Base-by-base conservation (phyloP, 2,888 invertebrate genomes). In the Apamea sordens region DNA sequence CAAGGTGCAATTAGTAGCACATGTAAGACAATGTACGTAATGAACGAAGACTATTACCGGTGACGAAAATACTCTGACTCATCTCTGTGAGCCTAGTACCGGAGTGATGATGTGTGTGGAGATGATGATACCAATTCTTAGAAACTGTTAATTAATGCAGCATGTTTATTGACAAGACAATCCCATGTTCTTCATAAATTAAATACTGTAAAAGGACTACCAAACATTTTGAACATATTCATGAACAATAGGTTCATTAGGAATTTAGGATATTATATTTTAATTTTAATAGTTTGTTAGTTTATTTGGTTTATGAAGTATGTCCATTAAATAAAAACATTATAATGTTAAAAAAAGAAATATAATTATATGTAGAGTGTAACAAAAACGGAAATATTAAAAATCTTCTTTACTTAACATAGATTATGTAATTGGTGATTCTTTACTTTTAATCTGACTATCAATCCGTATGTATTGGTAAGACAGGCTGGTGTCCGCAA, bases 31-130 rank as follows among this genome's bases (percentile, higher is more conserved):
- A 71, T 74, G 61, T 41, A 56, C n/a, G 68, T 81, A 86, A 88
- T 80, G 76, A 79, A 59, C 69, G 69, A 61, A 44, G 75, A 72
- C 74, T 77, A 73, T 82, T 84, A 83, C 59, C 77, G 79, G 79
- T 78, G 86, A 87, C 85, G 81, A 85, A 87, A 89, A 90, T 78
- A 87, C 73, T 69, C 83, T 89, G 90, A 90, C 72, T 91, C 90
- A 90, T 87, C 28, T 70, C 32, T 77, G 59, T 1, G 41, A 65
- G 71, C 68, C 71, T 75, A 64, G 77, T 80, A 79, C 63, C 41
- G 53, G 13, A 50, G 15, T n/a, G 24, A 32, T 53, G 50, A 84
- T 73, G 28, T 71, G 47, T 77, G 32, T 28, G 41, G 82, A 89
- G 89, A 67, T 86, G 79, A 70, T 86, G 73, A 41, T 77, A 84